Conservation (phyloP, 1,140 invertebrate genomes). For the Aphaenogaster ashmeadi region DNA sequence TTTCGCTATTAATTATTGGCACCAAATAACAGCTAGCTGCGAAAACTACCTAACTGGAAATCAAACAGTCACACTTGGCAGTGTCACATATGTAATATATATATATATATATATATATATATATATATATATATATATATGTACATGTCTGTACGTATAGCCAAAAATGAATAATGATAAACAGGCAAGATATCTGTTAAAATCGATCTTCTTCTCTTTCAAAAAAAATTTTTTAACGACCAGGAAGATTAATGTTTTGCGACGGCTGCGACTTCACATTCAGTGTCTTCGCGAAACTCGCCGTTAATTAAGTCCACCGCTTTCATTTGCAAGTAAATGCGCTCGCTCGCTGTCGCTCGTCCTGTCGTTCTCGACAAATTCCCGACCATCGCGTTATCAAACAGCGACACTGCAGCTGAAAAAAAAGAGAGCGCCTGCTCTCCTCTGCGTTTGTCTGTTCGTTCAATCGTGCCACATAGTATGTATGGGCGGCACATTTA, state of each 20-base stretch:
- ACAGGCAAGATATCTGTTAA: not conserved
- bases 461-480: slow-evolving; percentile 37
- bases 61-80: not conserved
- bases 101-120: not conserved
- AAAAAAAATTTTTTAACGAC: slow-evolving; percentile 9
- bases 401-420: slow-evolving; percentile 1
- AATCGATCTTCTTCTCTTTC: not conserved
- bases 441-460: slow-evolving; percentile 32
- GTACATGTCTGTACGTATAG: not conserved
- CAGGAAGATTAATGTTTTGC: slow-evolving; percentile 37
- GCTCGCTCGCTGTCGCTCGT: slow-evolving; percentile 22
- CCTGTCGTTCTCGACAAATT: slow-evolving; percentile 44
- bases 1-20: slow-evolving; percentile 35
- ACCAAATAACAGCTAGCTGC: slow-evolving; percentile 11
- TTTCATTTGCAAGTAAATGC: slow-evolving; percentile 59
- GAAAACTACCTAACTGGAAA: not conserved
- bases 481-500: slow-evolving; percentile 64
- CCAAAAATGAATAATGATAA: not conserved
- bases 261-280: slow-evolving; percentile 39
- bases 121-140: not conserved
- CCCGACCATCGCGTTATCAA: slow-evolving; percentile 48
- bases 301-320: slow-evolving; percentile 53
- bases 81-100: not conserved
- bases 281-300: slow-evolving; percentile 37
- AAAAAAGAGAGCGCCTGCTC: slow-evolving; percentile 5